These are phyloP conservation scores for Cephalotes varians DNA, from an alignment of 2,888 invertebrate genomes.

Conservation along the genomic window DNA sequence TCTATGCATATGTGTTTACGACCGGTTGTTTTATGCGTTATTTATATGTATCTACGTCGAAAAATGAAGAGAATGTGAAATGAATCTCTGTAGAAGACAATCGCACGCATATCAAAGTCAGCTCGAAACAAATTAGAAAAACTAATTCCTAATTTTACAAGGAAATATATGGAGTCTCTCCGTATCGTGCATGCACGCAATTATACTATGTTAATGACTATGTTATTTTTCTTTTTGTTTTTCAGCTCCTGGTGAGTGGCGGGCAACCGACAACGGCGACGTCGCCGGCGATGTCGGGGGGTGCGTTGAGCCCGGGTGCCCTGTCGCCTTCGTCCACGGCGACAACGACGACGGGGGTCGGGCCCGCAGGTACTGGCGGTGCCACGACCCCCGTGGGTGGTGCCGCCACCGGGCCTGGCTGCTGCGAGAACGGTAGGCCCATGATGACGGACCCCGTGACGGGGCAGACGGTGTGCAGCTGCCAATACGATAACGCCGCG, in stretches of 20 bases:
- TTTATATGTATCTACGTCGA: conserved; percentile 45
- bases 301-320: conserved; percentile 91
- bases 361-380: conserved; percentile 77
- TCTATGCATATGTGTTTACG: conserved; percentile 1
- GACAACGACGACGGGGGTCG: conserved; percentile 85
- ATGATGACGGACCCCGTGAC: conserved; percentile 97
- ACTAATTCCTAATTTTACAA: background rate
- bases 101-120: background rate
- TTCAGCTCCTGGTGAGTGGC: conserved; percentile 91
- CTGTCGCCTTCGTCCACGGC: conserved; percentile 87
- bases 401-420: conserved; percentile 86
- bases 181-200: background rate
- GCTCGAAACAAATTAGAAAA: conserved; percentile 4
- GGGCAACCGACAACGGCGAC: conserved; percentile 90
- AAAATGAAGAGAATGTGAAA: conserved; percentile 8
- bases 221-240: conserved; percentile 71
- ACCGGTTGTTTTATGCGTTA: conserved; percentile 5
- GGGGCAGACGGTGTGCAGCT: conserved; percentile 97
- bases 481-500: conserved; percentile 95
- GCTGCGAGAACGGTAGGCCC: conserved; percentile 96
- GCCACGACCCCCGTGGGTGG: conserved; percentile 84
- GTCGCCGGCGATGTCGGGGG: conserved; percentile 91
- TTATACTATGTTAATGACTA: conserved; percentile 16
- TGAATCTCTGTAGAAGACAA: background rate
- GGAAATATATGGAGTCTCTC: conserved; percentile 19